Evolutionary conservation across 2,797 vertebrate species (phyloP).

Genomic region (Bufotes viridis): DNA sequence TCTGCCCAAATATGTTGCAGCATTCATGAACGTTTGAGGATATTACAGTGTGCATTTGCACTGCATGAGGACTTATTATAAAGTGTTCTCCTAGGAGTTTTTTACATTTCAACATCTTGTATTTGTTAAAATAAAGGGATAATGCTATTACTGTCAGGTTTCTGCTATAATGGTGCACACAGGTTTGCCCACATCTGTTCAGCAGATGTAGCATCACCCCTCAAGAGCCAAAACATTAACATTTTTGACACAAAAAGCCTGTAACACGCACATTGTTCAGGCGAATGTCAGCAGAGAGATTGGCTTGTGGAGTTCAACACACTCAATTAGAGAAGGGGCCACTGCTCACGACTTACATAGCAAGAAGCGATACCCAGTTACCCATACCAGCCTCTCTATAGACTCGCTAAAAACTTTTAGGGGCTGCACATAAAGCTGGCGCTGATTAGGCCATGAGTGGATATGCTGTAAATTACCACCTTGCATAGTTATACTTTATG

Average conservation of each 20-base stretch:
- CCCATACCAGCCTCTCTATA: slow-evolving; percentile 15
- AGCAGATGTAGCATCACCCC: slow-evolving; percentile 59
- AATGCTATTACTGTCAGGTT: slow-evolving; percentile 63
- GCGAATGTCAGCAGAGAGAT: slow-evolving; percentile 45
- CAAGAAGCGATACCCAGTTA: background rate
- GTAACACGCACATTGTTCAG: slow-evolving; percentile 56
- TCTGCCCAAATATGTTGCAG: slow-evolving; percentile 39
- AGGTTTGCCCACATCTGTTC: slow-evolving; percentile 61
- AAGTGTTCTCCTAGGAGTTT: slow-evolving; percentile 56
- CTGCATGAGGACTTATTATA: slow-evolving; percentile 50
- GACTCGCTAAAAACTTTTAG: slow-evolving; percentile 7
- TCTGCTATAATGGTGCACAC: slow-evolving; percentile 50
- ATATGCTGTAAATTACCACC: slow-evolving; percentile 23
- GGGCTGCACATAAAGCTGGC: slow-evolving; percentile 4
- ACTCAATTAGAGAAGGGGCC: slow-evolving; percentile 47
- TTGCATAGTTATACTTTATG: slow-evolving; percentile 8
- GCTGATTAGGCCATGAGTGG: background rate
- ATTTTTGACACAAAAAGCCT: slow-evolving; percentile 59
- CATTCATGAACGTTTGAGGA: slow-evolving; percentile 31
- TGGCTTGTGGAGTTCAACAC: slow-evolving; percentile 43
- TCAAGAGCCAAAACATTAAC: slow-evolving; percentile 58
- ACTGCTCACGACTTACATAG: slow-evolving; percentile 20
- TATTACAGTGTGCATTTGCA: slow-evolving; percentile 40
- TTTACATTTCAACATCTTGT: slow-evolving; percentile 61
- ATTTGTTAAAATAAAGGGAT: slow-evolving; percentile 62